Evolutionary conservation across 2,113 vertebrate species (phyloP).

Genomic region (Dicaeum eximium): DNA sequence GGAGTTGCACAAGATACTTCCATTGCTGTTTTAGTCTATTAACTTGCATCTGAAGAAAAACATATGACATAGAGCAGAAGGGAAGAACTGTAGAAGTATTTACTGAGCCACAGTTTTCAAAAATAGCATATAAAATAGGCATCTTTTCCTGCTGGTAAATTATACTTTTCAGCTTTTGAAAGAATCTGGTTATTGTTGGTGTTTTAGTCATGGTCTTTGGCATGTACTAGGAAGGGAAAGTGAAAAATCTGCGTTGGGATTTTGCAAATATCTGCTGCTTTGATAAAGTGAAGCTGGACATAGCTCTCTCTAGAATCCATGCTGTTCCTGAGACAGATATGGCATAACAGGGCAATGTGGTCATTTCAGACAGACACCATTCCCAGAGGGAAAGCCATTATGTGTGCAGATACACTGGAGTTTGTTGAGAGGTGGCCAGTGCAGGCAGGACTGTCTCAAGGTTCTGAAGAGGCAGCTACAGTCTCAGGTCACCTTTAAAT

Average conservation of each 20-base stretch:
- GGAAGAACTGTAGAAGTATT: neutral
- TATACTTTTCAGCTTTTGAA: neutral
- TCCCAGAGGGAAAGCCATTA: neutral
- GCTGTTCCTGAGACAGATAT: neutral
- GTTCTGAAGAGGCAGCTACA: neutral
- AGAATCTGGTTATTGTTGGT: neutral
- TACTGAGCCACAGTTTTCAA: neutral
- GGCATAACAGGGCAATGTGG: neutral
- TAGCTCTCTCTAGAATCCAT: neutral
- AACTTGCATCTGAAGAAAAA: neutral
- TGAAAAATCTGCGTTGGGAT: neutral
- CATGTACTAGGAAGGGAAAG: neutral
- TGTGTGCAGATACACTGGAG: neutral
- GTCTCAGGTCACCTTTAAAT: neutral
- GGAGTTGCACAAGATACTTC: slow-evolving; percentile 5
- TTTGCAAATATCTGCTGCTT: neutral
- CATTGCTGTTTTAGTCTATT: neutral
- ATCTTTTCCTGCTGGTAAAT: neutral
- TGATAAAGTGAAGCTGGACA: neutral
- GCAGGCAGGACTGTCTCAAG: neutral
- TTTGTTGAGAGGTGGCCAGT: neutral
- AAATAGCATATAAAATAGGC: neutral
- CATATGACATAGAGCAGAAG: neutral
- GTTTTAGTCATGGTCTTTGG: neutral
- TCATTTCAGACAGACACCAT: neutral